phyloP scores from a whole-genome alignment of 2,888 invertebrate genomes.

The Eupithecia subfuscata region DNA sequence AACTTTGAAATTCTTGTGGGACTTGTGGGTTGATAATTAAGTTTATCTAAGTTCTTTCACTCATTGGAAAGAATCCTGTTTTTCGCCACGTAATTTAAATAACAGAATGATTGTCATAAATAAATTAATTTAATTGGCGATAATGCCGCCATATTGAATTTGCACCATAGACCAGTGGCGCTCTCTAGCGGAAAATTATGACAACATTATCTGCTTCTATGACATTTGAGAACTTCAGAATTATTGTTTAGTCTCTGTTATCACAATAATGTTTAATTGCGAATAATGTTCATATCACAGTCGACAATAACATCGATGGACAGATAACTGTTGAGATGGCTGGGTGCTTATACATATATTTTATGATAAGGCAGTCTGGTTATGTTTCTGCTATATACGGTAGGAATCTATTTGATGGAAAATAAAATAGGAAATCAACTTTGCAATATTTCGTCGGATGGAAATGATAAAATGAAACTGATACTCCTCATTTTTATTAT shows the following conservation, averaged over 20 bases:
- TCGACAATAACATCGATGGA: not conserved
- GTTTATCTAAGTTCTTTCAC: not conserved
- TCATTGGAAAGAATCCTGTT: not conserved
- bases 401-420: not conserved
- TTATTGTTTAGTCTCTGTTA: not conserved
- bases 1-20: not conserved
- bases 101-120: not conserved
- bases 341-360: not conserved
- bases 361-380: not conserved
- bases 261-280: conserved; percentile 1
- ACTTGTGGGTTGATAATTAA: not conserved
- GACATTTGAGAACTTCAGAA: conserved; percentile 13
- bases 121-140: conserved; percentile 15
- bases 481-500: not conserved
- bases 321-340: not conserved
- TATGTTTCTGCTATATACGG: not conserved
- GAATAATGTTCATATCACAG: not conserved
- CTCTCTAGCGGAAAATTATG: conserved; percentile 56
- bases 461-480: not conserved
- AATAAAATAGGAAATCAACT: not conserved
- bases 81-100: not conserved
- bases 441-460: not conserved
- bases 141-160: conserved; percentile 70
- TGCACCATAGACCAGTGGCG: conserved; percentile 50
- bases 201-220: conserved; percentile 8